A percentile compares a stretch with the other conserved stretches of the same genome.
Evolutionary conservation across 2,797 vertebrate genomes (phyloP).

Genomic region (Pogoniulus pusillus): DNA sequence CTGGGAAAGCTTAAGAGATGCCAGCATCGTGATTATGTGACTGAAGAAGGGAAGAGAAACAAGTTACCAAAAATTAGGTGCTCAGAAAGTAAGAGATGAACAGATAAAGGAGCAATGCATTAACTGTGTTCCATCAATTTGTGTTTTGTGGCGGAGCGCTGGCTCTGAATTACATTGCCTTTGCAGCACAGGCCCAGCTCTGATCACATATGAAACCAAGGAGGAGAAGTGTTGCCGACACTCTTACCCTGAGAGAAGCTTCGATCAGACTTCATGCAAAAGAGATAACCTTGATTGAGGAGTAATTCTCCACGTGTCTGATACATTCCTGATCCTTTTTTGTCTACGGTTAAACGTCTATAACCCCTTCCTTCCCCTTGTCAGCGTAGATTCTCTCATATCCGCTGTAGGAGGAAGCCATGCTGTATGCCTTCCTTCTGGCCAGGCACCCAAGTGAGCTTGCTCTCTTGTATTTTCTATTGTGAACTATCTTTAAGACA

Average conservation of each 20-base stretch:
- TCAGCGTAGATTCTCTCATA: background rate
- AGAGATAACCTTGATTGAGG: background rate
- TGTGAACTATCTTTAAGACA: background rate
- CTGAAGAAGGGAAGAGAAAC: background rate
- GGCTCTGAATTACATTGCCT: background rate
- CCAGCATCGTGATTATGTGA: background rate
- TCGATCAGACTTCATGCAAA: background rate
- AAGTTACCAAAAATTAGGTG: background rate
- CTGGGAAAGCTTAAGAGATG: background rate
- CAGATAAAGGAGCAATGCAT: background rate
- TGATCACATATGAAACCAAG: background rate
- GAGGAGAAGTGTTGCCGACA: background rate
- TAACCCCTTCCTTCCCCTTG: background rate
- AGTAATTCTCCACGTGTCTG: background rate
- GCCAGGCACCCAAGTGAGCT: background rate
- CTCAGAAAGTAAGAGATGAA: slow-evolving; percentile 2
- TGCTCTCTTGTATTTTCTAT: background rate
- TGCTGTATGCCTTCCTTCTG: background rate
- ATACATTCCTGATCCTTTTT: background rate
- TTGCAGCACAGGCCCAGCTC: background rate
- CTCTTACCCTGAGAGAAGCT: background rate
- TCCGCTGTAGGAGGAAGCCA: background rate
- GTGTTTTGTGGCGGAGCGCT: background rate
- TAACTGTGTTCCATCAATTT: background rate
- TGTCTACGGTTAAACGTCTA: background rate